Evolutionary conservation across 1,140 invertebrate species (phyloP).

Genomic region (Araneus ventricosus): DNA sequence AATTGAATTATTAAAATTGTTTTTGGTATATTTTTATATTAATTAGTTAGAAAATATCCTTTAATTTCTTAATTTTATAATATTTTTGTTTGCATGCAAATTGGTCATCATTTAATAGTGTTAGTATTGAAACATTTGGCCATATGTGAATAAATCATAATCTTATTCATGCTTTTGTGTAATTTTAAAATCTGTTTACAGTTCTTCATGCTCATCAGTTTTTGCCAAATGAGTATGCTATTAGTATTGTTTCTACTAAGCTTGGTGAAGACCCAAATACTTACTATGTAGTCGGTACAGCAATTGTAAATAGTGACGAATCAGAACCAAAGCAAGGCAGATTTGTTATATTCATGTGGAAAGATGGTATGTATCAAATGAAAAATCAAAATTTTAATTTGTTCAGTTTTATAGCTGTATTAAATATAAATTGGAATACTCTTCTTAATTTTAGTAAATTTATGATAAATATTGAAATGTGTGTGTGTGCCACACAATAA

Average conservation of each 20-base stretch:
- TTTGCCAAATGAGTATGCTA: conserved; percentile 91
- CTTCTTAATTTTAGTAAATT: too few relatives aligned
- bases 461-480: neutral
- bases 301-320: conserved; percentile 95
- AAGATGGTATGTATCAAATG: conserved; percentile 84
- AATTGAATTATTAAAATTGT: too few relatives aligned
- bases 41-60: too few relatives aligned
- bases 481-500: too few relatives aligned
- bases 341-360: conserved; percentile 95
- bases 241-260: conserved; percentile 93
- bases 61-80: too few relatives aligned
- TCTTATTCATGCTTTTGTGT: too few relatives aligned
- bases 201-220: conserved; percentile 96
- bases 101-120: too few relatives aligned
- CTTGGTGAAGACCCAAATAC: conserved; percentile 94
- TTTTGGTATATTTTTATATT: too few relatives aligned
- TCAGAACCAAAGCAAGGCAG: conserved; percentile 94
- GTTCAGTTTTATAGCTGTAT: neutral
- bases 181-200: conserved; percentile 79
- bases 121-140: neutral
- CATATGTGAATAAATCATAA: neutral
- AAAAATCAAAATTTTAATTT: neutral
- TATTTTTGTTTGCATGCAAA: too few relatives aligned
- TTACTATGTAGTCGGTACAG: conserved; percentile 97
- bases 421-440: neutral